Percentiles rank a stretch among this genome's conserved stretches.
These are phyloP conservation scores for Potorous gilbertii DNA, from an alignment of 2,797 vertebrate genomes.

Conservation along the genomic window DNA sequence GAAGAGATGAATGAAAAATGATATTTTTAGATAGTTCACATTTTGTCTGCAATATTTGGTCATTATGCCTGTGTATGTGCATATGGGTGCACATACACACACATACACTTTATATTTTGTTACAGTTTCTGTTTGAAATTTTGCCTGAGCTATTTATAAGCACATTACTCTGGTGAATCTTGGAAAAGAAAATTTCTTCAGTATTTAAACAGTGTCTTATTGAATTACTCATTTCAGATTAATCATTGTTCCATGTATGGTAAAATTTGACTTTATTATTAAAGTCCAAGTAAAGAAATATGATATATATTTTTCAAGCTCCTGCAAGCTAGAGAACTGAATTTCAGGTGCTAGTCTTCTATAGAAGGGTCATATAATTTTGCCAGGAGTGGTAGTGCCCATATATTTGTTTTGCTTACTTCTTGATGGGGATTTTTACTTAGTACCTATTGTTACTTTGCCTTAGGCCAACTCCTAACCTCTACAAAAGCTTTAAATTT, in stretches of 20 bases:
- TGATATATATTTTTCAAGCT: not conserved
- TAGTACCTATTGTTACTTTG: not conserved
- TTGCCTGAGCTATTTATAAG: conserved; percentile 21
- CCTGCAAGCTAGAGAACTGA: conserved; percentile 7
- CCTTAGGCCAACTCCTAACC: not conserved
- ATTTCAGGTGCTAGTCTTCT: conserved; percentile 17
- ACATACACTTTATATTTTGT: not conserved
- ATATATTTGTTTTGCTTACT: conserved; percentile 2
- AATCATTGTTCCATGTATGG: conserved; percentile 3
- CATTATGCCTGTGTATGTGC: not conserved
- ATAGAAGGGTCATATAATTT: not conserved
- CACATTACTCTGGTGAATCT: not conserved
- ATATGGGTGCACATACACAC: not conserved
- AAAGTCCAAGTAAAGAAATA: not conserved
- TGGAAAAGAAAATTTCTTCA: conserved; percentile 21
- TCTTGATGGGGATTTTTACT: not conserved
- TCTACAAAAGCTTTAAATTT: not conserved
- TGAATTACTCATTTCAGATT: conserved; percentile 7
- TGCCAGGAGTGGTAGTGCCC: not conserved
- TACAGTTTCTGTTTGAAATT: conserved; percentile 24
- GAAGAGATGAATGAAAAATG: not conserved
- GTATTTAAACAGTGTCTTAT: conserved; percentile 27
- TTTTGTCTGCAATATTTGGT: not conserved
- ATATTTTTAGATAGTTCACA: not conserved
- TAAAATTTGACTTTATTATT: conserved; percentile 13